A percentile compares a stretch with the other conserved stretches of the same genome.
Evolutionary conservation across 1,140 invertebrate species (phyloP).

Genomic region (Drosophila erecta): DNA sequence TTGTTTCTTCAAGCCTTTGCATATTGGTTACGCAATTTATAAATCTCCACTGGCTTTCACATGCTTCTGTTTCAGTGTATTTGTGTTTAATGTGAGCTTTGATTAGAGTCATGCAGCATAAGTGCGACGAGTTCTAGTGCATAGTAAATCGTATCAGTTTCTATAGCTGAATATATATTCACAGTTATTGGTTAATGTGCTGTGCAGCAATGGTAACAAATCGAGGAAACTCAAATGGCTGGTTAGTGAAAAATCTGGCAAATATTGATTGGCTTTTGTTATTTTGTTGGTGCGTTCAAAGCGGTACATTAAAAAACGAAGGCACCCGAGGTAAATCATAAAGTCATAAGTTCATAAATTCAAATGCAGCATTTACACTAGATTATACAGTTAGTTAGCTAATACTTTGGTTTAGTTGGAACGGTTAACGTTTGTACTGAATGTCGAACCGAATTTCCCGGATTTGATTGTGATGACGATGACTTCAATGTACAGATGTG

Average conservation of each 20-base stretch:
- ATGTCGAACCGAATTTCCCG: slow-evolving; percentile 68
- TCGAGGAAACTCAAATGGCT: slow-evolving; percentile 45
- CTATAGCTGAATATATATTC: slow-evolving; percentile 56
- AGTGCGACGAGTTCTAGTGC: slow-evolving; percentile 71
- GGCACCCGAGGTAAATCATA: slow-evolving; percentile 38
- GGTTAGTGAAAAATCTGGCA: slow-evolving; percentile 50
- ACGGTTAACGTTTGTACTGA: slow-evolving; percentile 47
- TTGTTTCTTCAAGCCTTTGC: background rate
- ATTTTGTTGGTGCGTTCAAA: slow-evolving; percentile 61
- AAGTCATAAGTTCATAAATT: slow-evolving; percentile 22
- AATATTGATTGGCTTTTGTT: slow-evolving; percentile 3
- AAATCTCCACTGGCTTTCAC: slow-evolving; percentile 14
- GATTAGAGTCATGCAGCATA: slow-evolving; percentile 70
- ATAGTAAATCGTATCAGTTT: slow-evolving; percentile 52
- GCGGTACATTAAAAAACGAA: slow-evolving; percentile 54
- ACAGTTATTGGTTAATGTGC: slow-evolving; percentile 63
- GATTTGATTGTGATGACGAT: slow-evolving; percentile 40
- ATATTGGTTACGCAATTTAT: too few species aligned
- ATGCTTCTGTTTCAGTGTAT: slow-evolving; percentile 14
- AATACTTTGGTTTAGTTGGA: slow-evolving; percentile 61
- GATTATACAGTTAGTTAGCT: slow-evolving; percentile 68
- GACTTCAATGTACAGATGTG: slow-evolving; percentile 46
- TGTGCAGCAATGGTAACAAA: slow-evolving; percentile 59
- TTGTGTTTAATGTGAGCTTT: slow-evolving; percentile 49
- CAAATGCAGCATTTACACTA: slow-evolving; percentile 74